Conservation (phyloP, 1,140 invertebrate genomes). For the Heliconius eleuchia region DNA sequence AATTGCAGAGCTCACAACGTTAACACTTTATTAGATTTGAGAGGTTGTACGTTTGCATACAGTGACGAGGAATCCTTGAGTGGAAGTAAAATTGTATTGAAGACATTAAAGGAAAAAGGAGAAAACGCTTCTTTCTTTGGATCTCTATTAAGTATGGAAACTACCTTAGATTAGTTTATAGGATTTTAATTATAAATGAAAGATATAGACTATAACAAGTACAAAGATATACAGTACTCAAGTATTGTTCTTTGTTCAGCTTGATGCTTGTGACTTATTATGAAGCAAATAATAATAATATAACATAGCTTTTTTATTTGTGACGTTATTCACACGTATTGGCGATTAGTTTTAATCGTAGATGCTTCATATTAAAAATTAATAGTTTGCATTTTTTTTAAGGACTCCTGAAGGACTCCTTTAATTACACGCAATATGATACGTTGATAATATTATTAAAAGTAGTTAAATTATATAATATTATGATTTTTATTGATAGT, state of each 20-base stretch:
- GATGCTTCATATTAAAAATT: not conserved
- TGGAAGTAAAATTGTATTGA: conserved; percentile 81
- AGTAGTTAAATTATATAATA: too few relatives aligned
- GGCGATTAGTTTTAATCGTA: not conserved
- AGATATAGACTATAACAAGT: too few relatives aligned
- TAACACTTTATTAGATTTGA: conserved; percentile 82
- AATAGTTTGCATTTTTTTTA: not conserved
- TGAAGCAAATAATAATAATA: not conserved
- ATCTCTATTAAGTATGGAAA: conserved; percentile 80
- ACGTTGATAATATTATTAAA: too few relatives aligned
- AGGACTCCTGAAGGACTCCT: not conserved
- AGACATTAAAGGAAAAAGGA: conserved; percentile 82
- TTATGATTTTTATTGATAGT: too few relatives aligned
- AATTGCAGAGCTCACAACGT: conserved; percentile 80
- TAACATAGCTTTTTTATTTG: not conserved
- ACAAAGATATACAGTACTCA: too few relatives aligned
- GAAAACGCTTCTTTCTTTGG: conserved; percentile 85
- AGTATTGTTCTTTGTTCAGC: not conserved
- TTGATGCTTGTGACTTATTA: not conserved
- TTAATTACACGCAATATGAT: too few relatives aligned
- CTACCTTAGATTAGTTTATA: not conserved
- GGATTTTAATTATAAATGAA: not conserved
- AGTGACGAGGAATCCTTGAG: conserved; percentile 81
- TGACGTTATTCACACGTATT: not conserved
- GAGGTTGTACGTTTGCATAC: conserved; percentile 83